Evolutionary conservation across 2,888 invertebrate genomes (phyloP).

Genomic region (Philereme vetulata): DNA sequence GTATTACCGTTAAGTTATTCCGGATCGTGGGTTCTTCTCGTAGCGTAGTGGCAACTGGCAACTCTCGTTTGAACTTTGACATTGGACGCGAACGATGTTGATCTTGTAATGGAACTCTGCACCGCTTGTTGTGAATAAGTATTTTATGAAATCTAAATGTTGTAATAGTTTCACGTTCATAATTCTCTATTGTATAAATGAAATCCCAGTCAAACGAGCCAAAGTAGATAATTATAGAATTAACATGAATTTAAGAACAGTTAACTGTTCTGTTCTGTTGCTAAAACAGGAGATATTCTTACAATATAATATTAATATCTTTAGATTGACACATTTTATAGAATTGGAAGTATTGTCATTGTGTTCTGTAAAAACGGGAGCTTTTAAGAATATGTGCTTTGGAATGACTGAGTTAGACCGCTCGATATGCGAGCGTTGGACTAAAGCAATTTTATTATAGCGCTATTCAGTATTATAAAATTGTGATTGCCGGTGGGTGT

Average conservation of each 20-base stretch:
- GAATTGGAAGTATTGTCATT: conserved; percentile 30
- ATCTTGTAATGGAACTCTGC: conserved; percentile 47
- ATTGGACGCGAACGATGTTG: too few relatives aligned
- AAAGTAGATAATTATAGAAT: conserved; percentile 52
- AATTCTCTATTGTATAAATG: conserved; percentile 25
- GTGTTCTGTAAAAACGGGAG: conserved; percentile 40
- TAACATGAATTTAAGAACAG: conserved; percentile 33
- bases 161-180: conserved; percentile 26
- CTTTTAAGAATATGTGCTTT: conserved; percentile 33
- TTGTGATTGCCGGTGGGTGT: conserved; percentile 50
- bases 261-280: conserved; percentile 31
- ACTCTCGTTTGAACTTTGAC: too few relatives aligned
- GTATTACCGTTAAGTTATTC: conserved; percentile 79
- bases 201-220: conserved; percentile 58
- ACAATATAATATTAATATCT: conserved; percentile 26
- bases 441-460: conserved; percentile 53
- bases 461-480: conserved; percentile 68
- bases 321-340: conserved; percentile 29
- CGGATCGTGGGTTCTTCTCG: conserved; percentile 66
- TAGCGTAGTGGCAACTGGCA: conserved; percentile 38
- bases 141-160: conserved; percentile 30
- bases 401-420: conserved; percentile 28
- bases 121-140: conserved; percentile 33
- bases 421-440: conserved; percentile 36
- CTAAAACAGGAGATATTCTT: conserved; percentile 27